Evolutionary conservation across 2,797 vertebrate genomes (phyloP), one percentile per base, ranked within the genome.

Genomic region (Salmo trutta): DNA sequence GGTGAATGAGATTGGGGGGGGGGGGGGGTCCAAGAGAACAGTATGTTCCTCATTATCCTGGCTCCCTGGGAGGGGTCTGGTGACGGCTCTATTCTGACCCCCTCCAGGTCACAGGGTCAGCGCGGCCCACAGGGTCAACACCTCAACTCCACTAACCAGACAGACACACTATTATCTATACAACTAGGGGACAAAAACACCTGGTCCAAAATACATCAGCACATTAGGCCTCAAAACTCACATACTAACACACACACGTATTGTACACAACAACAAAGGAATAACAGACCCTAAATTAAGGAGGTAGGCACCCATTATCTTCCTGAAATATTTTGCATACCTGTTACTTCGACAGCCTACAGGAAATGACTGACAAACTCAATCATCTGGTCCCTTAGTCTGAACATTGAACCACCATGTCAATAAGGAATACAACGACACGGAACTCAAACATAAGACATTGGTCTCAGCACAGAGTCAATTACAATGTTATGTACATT

Each of bases 21-120:
- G 78, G 75, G 73, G 66, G 88, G 91, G 93, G 93, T 94, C 90
- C 78, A 85, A 88, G 83, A 84, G 90, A 93, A 92, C 85, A 88
- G 91, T 84, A 93, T 94, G 93, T 90, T 93, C 91, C 93, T 94
- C 92, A 93, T 94, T 94, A 95, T 90, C 86, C 77, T 81, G 86
- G 84, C 88, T 78, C 82, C 86, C 90, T 76, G 80, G 66, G 47
- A 67, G 59, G 41, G 51, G 21, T 33, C 75, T 79, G 76, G 79
- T 92, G 91, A 94, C 90, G 85, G 83, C 90, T 93, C 87, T 88
- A 93, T 91, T 86, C 85, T 86, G 78, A 85, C 74, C 73, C 27
- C 5, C 77, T 64, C 75, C 66, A 82, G 81, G 77, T 82, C 85
- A 81, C 14, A 8, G 3, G 85, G 81, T 84, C 81, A n/a, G 54